These are phyloP conservation scores for Myotis brandtii DNA, from an alignment of 2,113 vertebrate genomes.

Conservation along the genomic window DNA sequence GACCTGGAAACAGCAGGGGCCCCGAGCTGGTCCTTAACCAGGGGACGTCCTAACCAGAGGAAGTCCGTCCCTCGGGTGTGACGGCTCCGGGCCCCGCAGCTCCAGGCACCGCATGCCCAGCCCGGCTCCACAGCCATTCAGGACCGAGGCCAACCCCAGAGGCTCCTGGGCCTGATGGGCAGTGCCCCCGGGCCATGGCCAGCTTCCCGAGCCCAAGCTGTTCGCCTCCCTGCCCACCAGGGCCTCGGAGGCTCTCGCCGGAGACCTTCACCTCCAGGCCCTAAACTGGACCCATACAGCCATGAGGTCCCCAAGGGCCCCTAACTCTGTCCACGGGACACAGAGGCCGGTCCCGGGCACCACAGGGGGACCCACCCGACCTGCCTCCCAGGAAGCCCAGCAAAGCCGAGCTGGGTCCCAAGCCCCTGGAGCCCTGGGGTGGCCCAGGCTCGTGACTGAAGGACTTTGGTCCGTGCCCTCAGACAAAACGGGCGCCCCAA, in stretches of 20 bases:
- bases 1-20: not conserved
- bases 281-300: not conserved
- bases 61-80: not conserved
- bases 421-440: not conserved
- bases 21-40: not conserved
- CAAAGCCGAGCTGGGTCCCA: not conserved
- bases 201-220: not conserved
- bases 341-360: not conserved
- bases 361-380: fast-evolving
- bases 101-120: not conserved
- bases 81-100: fast-evolving
- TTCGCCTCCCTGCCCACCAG: fast-evolving
- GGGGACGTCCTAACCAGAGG: too few relatives aligned
- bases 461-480: not conserved
- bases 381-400: not conserved
- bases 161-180: not conserved
- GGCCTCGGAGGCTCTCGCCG: fast-evolving
- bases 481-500: not conserved
- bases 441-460: not conserved
- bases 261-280: not conserved
- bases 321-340: not conserved
- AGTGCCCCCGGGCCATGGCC: too few relatives aligned
- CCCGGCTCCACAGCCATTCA: too few relatives aligned
- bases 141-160: fast-evolving
- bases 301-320: not conserved